phyloP scores from a whole-genome alignment of 2,113 vertebrate genomes.

The Leptosomus discolor region DNA sequence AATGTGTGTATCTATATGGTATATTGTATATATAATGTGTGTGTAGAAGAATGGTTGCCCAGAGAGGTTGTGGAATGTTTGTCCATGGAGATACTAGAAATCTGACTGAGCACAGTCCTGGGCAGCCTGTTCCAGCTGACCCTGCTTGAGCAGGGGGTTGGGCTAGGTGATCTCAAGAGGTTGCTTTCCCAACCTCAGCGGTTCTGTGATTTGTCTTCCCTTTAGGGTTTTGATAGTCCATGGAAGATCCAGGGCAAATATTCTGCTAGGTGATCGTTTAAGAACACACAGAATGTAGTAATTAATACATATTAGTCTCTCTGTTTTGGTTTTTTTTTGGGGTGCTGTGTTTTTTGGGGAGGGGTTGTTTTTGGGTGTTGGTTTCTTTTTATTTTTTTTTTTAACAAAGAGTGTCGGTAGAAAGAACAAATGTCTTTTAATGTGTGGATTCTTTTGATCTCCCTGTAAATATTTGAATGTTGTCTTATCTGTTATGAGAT shows the following conservation, averaged over 20 bases:
- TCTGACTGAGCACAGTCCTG: neutral
- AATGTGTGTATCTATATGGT: neutral
- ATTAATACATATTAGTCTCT: neutral
- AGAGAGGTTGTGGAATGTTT: neutral
- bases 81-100: neutral
- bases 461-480: neutral
- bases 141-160: neutral
- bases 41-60: neutral
- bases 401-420: neutral
- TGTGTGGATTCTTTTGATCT: neutral
- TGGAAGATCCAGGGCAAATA: neutral
- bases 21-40: neutral
- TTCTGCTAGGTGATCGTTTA: neutral
- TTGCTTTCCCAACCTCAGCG: neutral
- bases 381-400: neutral
- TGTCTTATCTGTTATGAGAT: neutral
- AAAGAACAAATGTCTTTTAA: neutral
- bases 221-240: neutral
- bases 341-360: accelerated
- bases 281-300: neutral
- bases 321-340: neutral
- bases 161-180: neutral
- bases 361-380: too few relatives aligned
- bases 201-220: neutral
- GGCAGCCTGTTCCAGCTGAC: neutral